Conservation (phyloP, 1,140 invertebrate species). For the Neoseiulus cucumeris region DNA sequence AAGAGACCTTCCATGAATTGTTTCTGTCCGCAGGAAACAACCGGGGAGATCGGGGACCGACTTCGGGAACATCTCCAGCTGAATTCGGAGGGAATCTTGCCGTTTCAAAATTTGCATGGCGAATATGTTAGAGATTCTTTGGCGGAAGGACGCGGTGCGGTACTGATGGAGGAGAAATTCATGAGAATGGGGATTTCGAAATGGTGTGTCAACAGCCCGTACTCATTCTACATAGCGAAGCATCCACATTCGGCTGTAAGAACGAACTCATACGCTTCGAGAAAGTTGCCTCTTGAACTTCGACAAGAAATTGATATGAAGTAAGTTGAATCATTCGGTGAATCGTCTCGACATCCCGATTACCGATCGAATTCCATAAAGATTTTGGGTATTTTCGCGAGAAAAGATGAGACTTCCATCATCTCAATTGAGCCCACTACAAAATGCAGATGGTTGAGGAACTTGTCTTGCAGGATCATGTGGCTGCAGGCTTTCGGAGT, state of each 20-base stretch:
- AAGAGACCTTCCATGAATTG: too few relatives aligned
- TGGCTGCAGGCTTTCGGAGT: not conserved
- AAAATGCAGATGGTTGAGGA: too few relatives aligned
- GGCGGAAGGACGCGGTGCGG: not conserved
- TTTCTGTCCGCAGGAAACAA: not conserved
- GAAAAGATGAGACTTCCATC: too few relatives aligned
- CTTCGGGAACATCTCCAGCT: not conserved
- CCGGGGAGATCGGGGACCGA: not conserved
- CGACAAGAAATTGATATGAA: not conserved
- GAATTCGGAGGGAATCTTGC: not conserved
- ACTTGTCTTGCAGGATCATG: not conserved
- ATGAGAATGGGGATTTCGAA: not conserved
- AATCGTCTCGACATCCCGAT: too few relatives aligned
- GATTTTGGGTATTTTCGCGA: too few relatives aligned
- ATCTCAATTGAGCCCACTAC: too few relatives aligned
- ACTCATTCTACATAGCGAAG: not conserved
- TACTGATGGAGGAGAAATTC: not conserved
- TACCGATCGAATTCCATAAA: too few relatives aligned
- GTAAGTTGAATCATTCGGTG: not conserved
- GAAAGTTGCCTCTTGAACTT: not conserved
- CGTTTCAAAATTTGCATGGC: not conserved
- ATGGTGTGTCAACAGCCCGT: not conserved
- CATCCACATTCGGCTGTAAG: not conserved
- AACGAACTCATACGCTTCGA: not conserved
- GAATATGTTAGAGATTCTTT: not conserved